These are phyloP conservation scores for Lymantria dispar DNA, from an alignment of 2,888 invertebrate species.

Conservation along the genomic window DNA sequence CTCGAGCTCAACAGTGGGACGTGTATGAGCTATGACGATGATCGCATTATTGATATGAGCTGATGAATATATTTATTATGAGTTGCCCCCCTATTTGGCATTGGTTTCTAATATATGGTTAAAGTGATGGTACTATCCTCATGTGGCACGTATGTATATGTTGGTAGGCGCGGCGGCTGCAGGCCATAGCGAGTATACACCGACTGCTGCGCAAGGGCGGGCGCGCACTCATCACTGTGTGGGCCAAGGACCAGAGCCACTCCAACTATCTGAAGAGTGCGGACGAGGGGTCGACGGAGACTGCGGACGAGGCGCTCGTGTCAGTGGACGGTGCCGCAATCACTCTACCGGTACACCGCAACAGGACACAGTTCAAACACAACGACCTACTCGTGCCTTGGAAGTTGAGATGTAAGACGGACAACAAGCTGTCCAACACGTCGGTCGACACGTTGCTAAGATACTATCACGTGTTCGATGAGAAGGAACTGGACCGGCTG, in stretches of 20 bases:
- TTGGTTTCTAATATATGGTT: too few relatives aligned
- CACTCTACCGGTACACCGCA: conserved; percentile 91
- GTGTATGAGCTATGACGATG: too few relatives aligned
- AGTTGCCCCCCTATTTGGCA: too few relatives aligned
- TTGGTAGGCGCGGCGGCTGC: conserved; percentile 86
- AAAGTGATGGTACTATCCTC: neutral
- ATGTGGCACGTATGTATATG: neutral
- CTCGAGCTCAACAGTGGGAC: too few relatives aligned
- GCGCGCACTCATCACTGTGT: conserved; percentile 94
- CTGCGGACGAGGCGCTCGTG: conserved; percentile 31
- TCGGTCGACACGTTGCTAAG: conserved; percentile 85
- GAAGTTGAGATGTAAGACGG: conserved; percentile 84
- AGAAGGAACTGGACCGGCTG: conserved; percentile 88
- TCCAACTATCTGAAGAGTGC: conserved; percentile 71
- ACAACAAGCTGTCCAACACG: conserved; percentile 52
- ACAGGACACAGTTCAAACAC: conserved; percentile 94
- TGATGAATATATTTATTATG: too few relatives aligned
- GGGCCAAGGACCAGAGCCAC: conserved; percentile 95
- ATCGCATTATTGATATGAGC: too few relatives aligned
- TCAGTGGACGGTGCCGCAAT: conserved; percentile 43
- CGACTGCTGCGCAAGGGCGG: conserved; percentile 89
- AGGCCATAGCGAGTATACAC: conserved; percentile 89
- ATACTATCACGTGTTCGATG: conserved; percentile 96
- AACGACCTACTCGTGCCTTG: conserved; percentile 98
- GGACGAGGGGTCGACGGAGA: conserved; percentile 30